phyloP scores from a whole-genome alignment of 2,797 vertebrate species.

The Anguilla obscura region DNA sequence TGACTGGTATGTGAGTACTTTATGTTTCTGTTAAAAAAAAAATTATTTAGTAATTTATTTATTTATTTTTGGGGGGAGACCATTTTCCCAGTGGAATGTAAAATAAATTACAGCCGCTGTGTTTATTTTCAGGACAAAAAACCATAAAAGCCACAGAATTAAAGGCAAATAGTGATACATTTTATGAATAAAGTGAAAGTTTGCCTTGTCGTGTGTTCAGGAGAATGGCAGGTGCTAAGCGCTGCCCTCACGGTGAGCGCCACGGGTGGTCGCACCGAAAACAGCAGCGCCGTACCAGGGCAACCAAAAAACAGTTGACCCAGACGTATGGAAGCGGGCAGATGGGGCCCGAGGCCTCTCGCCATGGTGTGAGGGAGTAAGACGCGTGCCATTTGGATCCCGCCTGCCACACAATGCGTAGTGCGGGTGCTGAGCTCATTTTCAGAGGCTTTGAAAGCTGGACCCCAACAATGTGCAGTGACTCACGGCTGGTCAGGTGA shows the following conservation, averaged over 20 bases:
- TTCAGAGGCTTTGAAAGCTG: not conserved
- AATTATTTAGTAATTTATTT: not conserved
- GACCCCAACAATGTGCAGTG: not conserved
- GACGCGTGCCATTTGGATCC: not conserved
- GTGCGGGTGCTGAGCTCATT: not conserved
- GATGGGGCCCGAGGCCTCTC: constrained; percentile 5
- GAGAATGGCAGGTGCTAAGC: not conserved
- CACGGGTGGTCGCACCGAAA: not conserved
- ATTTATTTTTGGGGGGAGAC: not conserved
- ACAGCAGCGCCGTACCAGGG: not conserved
- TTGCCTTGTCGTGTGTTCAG: not conserved
- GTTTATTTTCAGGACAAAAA: not conserved
- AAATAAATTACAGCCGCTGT: not conserved
- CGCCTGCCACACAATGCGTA: not conserved
- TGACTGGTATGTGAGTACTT: not conserved
- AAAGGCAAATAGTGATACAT: not conserved
- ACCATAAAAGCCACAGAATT: not conserved
- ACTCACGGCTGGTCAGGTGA: constrained; percentile 22
- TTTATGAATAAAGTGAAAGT: not conserved
- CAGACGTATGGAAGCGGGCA: not conserved
- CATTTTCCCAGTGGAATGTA: not conserved
- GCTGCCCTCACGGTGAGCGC: not conserved
- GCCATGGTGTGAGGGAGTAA: not conserved
- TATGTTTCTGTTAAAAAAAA: not conserved
- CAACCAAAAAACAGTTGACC: not conserved